These are phyloP conservation scores for Ochlodes sylvanus DNA, from an alignment of 2,888 invertebrate genomes.

Conservation along the genomic window DNA sequence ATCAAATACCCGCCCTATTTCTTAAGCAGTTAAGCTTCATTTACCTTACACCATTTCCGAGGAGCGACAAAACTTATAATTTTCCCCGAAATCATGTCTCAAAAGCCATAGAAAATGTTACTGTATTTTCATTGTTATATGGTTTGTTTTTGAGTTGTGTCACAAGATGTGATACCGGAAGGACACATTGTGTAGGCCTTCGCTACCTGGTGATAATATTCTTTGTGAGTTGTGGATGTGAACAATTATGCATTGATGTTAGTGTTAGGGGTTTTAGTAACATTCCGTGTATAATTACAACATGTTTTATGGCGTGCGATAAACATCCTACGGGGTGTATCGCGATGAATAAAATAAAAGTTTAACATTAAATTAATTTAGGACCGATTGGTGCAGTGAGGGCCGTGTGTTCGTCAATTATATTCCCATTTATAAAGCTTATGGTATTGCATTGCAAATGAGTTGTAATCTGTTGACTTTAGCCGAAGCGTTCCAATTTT, in stretches of 20 bases:
- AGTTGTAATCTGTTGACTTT: too few species aligned
- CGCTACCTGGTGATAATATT: constrained; percentile 82
- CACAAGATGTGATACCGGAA: constrained; percentile 70
- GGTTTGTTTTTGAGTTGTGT: constrained; percentile 20
- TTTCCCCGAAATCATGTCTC: constrained; percentile 38
- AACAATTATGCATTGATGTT: constrained; percentile 63
- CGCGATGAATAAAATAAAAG: constrained; percentile 22
- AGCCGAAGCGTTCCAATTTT: too few species aligned
- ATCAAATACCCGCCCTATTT: constrained; percentile 43
- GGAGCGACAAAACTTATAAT: constrained; percentile 44
- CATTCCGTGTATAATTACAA: constrained; percentile 62
- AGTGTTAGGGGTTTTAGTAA: constrained; percentile 60
- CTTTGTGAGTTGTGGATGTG: constrained; percentile 68
- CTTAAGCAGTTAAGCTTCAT: constrained; percentile 33
- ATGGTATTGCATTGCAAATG: background rate
- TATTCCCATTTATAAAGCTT: constrained; percentile 8
- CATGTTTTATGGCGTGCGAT: constrained; percentile 42
- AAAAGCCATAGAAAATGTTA: constrained; percentile 9
- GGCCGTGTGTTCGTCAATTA: background rate
- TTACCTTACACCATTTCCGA: constrained; percentile 17
- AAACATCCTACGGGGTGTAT: constrained; percentile 38
- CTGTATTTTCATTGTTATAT: constrained; percentile 1
- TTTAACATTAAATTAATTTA: constrained; percentile 21
- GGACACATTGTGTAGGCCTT: constrained; percentile 73
- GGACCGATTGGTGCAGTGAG: background rate